Evolutionary conservation across 1,140 invertebrate genomes (phyloP).

Genomic region (Zaprionus gabonicus): DNA sequence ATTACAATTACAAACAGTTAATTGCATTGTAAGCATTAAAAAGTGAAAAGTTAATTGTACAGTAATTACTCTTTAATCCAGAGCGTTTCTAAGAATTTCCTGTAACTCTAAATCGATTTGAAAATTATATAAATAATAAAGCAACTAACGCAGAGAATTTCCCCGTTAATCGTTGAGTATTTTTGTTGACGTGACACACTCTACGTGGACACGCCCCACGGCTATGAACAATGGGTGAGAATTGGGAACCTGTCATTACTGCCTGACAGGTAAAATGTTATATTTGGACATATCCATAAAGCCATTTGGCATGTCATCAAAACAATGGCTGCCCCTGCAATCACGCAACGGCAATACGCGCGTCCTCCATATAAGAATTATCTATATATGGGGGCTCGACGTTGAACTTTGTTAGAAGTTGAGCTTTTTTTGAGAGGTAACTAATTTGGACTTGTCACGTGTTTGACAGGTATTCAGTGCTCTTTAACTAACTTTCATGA

Average conservation of each 20-base stretch:
- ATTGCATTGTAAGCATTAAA: neutral
- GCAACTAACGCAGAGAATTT: constrained; percentile 36
- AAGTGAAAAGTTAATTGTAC: neutral
- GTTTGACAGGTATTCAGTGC: constrained; percentile 63
- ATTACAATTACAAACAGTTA: constrained; percentile 1
- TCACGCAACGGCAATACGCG: constrained; percentile 48
- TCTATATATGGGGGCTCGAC: constrained; percentile 4
- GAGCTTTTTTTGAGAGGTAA: constrained; percentile 21
- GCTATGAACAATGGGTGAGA: constrained; percentile 31
- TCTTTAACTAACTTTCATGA: constrained; percentile 79
- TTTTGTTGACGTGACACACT: constrained; percentile 8
- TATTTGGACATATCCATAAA: constrained; percentile 45
- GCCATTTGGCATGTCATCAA: constrained; percentile 74
- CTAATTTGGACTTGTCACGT: constrained; percentile 70
- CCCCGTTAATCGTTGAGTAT: constrained; percentile 65
- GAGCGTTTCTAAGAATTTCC: neutral
- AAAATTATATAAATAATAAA: constrained; percentile 51
- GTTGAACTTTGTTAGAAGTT: constrained; percentile 48
- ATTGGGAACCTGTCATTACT: constrained; percentile 46
- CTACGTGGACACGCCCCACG: constrained; percentile 28
- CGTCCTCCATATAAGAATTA: constrained; percentile 16
- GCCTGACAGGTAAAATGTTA: constrained; percentile 65
- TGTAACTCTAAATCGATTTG: neutral
- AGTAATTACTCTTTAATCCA: neutral
- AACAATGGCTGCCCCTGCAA: constrained; percentile 49